phyloP scores from a whole-genome alignment of 1,140 invertebrate genomes.

The Psix sp. region DNA sequence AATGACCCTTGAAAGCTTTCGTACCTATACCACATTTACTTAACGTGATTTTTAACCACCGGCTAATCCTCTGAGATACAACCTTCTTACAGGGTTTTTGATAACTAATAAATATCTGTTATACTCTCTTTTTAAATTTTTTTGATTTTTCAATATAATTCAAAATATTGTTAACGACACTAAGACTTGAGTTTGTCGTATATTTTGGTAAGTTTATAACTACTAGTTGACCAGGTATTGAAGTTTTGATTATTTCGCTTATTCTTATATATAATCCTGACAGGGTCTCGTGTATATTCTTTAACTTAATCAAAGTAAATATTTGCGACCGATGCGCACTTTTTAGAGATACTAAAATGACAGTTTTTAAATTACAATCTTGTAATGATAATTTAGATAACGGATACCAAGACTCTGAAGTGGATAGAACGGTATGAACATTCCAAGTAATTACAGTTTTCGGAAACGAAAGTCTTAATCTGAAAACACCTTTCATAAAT shows the following conservation, averaged over 20 bases:
- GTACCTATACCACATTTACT: too few species aligned
- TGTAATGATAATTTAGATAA: constrained; percentile 7
- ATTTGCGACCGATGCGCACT: constrained; percentile 58
- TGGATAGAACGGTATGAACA: constrained; percentile 3
- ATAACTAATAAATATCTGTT: too few species aligned
- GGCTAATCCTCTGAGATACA: too few species aligned
- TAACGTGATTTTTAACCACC: too few species aligned
- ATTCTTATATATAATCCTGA: constrained; percentile 27
- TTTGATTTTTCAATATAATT: constrained; percentile 32
- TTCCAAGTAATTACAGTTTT: constrained; percentile 5
- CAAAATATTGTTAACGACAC: constrained; percentile 18
- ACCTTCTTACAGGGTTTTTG: too few species aligned
- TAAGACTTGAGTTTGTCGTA: constrained; percentile 11
- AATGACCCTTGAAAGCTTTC: too few species aligned
- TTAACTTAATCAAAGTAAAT: constrained; percentile 46
- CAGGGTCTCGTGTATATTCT: constrained; percentile 13
- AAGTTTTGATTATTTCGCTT: constrained; percentile 34
- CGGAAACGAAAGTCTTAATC: constrained; percentile 6
- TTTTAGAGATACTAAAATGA: constrained; percentile 11
- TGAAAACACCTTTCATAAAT: constrained; percentile 9
- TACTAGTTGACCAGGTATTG: constrained; percentile 23
- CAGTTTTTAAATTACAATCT: constrained; percentile 7
- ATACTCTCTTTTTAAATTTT: constrained; percentile 12
- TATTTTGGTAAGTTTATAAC: constrained; percentile 26
- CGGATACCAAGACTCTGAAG: constrained; percentile 8